Base-by-base conservation (phyloP, 2,888 invertebrate genomes). In the Steinernema hermaphroditum region DNA sequence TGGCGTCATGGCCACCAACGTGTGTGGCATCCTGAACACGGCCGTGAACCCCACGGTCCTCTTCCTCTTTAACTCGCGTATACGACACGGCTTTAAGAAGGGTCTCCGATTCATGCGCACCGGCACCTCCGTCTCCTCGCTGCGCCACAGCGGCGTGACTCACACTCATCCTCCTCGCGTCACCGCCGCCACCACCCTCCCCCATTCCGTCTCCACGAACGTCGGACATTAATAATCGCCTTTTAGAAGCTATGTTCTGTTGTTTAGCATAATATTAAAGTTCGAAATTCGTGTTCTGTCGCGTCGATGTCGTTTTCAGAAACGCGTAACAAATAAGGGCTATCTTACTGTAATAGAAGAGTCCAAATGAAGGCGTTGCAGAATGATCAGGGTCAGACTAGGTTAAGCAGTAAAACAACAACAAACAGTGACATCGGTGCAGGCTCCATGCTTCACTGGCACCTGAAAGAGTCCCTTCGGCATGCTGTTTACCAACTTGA, bases 1-100 rank as follows among this genome's bases (percentile, higher is more conserved):
- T 14, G 70, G 70, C 19, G 70, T 70, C 12, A 50, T 70, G 46
- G 70, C 54, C 19, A 70, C 46, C 27, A 70, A 70, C 34, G 49
- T 70, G 19, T 49, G 50, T 19, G 70, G 70, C 32, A 70, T 70
- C 34, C 22, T 70, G 32, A 70, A 70, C 54, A 49, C 70, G 2
- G 29, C 70, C 16, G 34, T 70, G 16, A 70, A 70, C 34, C 34
- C 70, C 0, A 44, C 44, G 16, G 70, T 70, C 22, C 49, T 70
- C 32, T 44, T 70, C 54, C 14, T 54, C 6, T 54, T 54, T 27
- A 54, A 54, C 19, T 54, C 54, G 54, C 22, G 54, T 8, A 54
- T 54, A 1, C 22, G 19, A 4, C 22, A 54, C 27, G 54, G 54
- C 9, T 24, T 54, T 16, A 8, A 2, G 54, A 54, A 27, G 54